A percentile compares a stretch with the other conserved stretches of the same genome.
phyloP scores from a whole-genome alignment of 2,113 vertebrate genomes.

The Talpa occidentalis region DNA sequence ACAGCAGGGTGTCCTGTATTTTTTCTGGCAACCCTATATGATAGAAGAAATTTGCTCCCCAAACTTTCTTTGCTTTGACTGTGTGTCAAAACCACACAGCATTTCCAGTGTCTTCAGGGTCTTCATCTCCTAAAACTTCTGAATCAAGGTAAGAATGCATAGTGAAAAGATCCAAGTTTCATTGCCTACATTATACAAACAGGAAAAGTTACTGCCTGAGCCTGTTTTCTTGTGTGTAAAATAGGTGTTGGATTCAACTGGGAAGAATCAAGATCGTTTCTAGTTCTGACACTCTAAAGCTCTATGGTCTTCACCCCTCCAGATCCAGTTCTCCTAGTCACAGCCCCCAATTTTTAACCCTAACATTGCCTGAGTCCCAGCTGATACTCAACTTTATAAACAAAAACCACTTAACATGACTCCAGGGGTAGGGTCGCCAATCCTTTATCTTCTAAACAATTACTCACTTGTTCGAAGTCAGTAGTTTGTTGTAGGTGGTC shows the following conservation, averaged over 20 bases:
- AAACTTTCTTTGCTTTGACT: constrained; percentile 20
- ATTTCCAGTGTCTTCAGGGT: neutral
- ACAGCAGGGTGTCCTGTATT: neutral
- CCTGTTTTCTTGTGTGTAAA: neutral
- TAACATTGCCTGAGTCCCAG: neutral
- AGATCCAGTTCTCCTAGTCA: neutral
- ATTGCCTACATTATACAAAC: neutral
- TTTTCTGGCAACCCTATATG: neutral
- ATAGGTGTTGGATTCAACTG: too few relatives aligned
- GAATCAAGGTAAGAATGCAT: neutral
- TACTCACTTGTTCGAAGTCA: neutral
- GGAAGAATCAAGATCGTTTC: neutral
- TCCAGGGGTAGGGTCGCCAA: neutral
- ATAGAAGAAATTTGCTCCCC: neutral
- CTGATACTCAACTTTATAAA: neutral
- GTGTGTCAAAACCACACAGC: neutral
- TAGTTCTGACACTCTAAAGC: neutral
- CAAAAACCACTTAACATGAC: neutral
- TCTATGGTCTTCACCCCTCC: neutral
- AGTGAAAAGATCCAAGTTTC: neutral
- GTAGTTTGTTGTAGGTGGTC: neutral
- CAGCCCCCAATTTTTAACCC: neutral
- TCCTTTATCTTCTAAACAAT: neutral
- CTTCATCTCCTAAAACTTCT: neutral
- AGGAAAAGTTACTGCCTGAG: neutral